Evolutionary conservation across 2,888 invertebrate species (phyloP).

Genomic region (Sisyra terminalis): DNA sequence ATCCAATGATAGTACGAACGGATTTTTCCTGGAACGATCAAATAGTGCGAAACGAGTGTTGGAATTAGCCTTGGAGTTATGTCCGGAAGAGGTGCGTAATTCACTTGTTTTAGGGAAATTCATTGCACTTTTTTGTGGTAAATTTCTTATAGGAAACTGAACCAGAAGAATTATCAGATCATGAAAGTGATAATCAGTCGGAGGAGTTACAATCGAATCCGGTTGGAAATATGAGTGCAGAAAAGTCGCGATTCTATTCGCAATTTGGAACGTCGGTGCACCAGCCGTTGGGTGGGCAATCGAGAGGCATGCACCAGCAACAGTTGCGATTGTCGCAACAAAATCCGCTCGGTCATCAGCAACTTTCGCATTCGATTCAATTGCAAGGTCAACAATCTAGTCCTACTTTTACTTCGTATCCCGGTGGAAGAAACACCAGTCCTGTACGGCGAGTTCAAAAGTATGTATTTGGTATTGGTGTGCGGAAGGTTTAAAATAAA

Average conservation of each 20-base stretch:
- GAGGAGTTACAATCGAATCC: conserved; percentile 5
- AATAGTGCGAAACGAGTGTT: conserved; percentile 84
- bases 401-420: conserved; percentile 4
- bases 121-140: too few relatives aligned
- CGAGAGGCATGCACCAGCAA: not conserved
- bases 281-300: not conserved
- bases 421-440: conserved; percentile 10
- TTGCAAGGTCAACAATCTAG: conserved; percentile 12
- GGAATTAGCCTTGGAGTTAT: conserved; percentile 58
- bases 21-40: conserved; percentile 86
- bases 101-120: too few relatives aligned
- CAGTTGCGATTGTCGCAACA: not conserved
- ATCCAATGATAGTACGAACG: conserved; percentile 88
- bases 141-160: conserved; percentile 6
- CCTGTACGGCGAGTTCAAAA: conserved; percentile 10
- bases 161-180: conserved; percentile 8
- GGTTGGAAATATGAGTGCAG: not conserved
- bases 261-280: not conserved
- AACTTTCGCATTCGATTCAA: conserved; percentile 7
- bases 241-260: not conserved
- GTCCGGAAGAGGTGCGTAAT: conserved; percentile 42
- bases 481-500: too few relatives aligned
- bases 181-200: conserved; percentile 8
- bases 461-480: not conserved
- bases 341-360: conserved; percentile 5